These are phyloP conservation scores for Orycteropus afer DNA, from an alignment of 2,113 vertebrate genomes.

Conservation along the genomic window DNA sequence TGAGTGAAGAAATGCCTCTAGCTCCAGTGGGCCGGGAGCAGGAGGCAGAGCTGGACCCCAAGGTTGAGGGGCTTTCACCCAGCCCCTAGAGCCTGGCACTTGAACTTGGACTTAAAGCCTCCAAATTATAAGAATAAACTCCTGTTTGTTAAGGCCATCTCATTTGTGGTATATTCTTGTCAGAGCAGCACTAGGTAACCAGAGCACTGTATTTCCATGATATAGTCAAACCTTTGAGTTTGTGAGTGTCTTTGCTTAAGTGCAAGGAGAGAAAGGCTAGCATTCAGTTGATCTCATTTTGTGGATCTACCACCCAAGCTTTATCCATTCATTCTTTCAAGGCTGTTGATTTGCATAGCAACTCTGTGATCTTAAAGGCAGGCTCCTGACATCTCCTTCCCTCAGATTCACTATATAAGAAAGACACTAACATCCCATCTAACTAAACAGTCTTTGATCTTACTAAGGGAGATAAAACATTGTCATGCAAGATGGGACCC, in stretches of 20 bases:
- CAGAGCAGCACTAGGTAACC: no score
- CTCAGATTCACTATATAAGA: not conserved
- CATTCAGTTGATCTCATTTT: not conserved
- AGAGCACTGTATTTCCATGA: not conserved
- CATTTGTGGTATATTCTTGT: no score
- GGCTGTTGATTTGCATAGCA: not conserved
- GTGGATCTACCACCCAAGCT: not conserved
- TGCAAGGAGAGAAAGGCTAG: no score
- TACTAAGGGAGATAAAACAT: not conserved
- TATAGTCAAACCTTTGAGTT: not conserved
- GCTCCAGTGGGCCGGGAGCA: no score
- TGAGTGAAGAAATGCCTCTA: no score
- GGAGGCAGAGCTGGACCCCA: no score
- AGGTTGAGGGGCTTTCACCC: no score
- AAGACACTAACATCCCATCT: no score
- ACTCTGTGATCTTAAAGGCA: not conserved
- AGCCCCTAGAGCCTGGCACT: no score
- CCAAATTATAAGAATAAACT: no score
- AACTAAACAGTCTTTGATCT: not conserved
- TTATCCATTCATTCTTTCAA: not conserved
- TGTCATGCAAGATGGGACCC: not conserved
- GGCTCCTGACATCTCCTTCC: not conserved
- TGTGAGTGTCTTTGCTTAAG: not conserved
- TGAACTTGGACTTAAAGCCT: no score
- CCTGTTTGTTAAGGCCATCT: no score